Conservation (phyloP, 2,113 vertebrate genomes). For the Naja naja region DNA sequence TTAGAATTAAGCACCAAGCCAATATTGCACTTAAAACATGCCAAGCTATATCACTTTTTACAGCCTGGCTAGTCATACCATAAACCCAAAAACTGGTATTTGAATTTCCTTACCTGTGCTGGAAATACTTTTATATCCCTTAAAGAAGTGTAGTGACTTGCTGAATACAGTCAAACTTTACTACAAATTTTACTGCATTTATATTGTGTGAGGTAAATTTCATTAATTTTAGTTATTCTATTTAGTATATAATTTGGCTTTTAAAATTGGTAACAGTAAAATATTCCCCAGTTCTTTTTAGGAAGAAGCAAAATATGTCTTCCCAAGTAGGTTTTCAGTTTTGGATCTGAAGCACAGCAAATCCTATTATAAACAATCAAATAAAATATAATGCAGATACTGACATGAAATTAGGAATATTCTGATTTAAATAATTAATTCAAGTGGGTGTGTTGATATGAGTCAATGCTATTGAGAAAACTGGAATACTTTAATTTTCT, state of each 20-base stretch:
- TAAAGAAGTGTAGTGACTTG: background rate
- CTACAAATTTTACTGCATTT: background rate
- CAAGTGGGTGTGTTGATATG: background rate
- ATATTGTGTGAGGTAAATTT: background rate
- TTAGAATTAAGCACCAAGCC: background rate
- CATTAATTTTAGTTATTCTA: background rate
- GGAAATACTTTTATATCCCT: fast-evolving
- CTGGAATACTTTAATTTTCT: background rate
- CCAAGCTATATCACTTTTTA: slow-evolving; percentile 1
- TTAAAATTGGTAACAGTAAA: background rate
- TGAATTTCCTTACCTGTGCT: background rate
- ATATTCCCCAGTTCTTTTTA: background rate
- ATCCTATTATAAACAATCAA: background rate
- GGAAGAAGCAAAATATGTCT: background rate
- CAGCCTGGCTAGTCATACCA: background rate
- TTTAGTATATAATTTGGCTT: background rate
- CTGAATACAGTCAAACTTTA: background rate
- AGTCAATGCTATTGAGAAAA: background rate
- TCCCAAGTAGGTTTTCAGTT: background rate
- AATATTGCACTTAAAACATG: background rate
- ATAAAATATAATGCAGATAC: background rate
- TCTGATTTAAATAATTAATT: background rate
- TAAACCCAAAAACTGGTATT: background rate
- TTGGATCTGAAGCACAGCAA: background rate
- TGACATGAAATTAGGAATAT: background rate